Percentiles rank a stretch among this genome's conserved stretches.
Conservation (phyloP, 2,113 vertebrate species). For the Ammospiza nelsoni region DNA sequence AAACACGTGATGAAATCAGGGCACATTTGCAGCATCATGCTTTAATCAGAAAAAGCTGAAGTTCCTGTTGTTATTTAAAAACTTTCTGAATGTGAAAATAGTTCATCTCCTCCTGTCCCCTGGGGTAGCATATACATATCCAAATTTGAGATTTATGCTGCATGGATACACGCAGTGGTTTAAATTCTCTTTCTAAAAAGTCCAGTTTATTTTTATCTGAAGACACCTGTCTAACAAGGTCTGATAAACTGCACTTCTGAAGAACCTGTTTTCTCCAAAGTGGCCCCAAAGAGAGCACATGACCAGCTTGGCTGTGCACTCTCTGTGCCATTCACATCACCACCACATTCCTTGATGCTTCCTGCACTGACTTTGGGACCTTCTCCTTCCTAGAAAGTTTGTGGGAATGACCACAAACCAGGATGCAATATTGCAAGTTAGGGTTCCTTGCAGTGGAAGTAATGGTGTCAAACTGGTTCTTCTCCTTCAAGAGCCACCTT, state of each 20-base stretch:
- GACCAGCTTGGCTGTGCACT: background rate
- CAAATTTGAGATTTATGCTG: background rate
- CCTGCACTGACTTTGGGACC: background rate
- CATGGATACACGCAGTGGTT: background rate
- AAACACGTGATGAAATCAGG: background rate
- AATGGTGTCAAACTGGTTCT: background rate
- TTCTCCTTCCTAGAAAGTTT: background rate
- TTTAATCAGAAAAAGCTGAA: background rate
- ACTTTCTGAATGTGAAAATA: background rate
- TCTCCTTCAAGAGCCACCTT: background rate
- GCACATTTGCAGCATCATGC: background rate
- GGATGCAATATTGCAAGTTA: background rate
- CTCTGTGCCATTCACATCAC: background rate
- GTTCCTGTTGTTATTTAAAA: background rate
- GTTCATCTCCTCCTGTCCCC: background rate
- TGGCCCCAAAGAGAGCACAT: background rate
- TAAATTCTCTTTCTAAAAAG: background rate
- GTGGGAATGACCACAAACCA: background rate
- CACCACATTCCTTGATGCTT: background rate
- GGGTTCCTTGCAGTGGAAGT: background rate
- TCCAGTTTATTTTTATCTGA: background rate
- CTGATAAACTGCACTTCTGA: background rate
- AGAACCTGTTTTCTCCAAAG: background rate
- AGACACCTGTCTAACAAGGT: background rate
- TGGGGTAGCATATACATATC: background rate